Evolutionary conservation across 1,140 invertebrate species (phyloP), one percentile per base, ranked within the genome.

Genomic region (Coenobita brevimanus): DNA sequence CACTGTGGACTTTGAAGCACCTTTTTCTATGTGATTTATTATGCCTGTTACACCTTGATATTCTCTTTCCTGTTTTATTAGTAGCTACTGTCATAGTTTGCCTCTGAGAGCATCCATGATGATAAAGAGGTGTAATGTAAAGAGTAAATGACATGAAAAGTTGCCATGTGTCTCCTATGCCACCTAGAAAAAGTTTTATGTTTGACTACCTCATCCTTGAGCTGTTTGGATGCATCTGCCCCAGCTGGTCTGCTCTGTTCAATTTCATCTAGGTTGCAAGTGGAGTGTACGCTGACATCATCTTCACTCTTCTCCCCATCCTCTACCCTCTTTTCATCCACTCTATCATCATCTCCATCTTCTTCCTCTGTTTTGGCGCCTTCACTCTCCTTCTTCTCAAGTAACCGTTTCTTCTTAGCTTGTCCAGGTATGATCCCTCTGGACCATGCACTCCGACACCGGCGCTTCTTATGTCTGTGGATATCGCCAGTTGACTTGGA

Each of bases 241-340:
- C 6, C n/a, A 8, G 64, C 62, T 60, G 21, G 41, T 60, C 33
- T 13, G 17, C 36, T 69, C 41, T 54, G 36, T 30, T 76, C 36
- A 13, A 43, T 21, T 50, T 84, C 88, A 67, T 69, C 88, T 3
- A 60, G 84, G 10, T 60, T 85, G 17, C 50, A 69, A 17, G 79
- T 75, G 15, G 89, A 89, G 38, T 81, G 88, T 60, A 81, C 46
- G 76, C 82, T 84, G 10, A 78, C 71, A 30, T 82, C 76, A 54
- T 81, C 82, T 43, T 89, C 82, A 73, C 82, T 79, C 67, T 81
- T 81, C 41, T 64, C 82, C 15, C 79, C 82, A 41, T 81, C 64
- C 24, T 54, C 81, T 69, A 46, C 73, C 1, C 13, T 17, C 30
- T 73, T 88, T 17, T 73, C 76, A 38, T 73, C 3, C 3, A 43